Evolutionary conservation across 1,140 invertebrate species (phyloP).

Genomic region (Papilio polyxenes): DNA sequence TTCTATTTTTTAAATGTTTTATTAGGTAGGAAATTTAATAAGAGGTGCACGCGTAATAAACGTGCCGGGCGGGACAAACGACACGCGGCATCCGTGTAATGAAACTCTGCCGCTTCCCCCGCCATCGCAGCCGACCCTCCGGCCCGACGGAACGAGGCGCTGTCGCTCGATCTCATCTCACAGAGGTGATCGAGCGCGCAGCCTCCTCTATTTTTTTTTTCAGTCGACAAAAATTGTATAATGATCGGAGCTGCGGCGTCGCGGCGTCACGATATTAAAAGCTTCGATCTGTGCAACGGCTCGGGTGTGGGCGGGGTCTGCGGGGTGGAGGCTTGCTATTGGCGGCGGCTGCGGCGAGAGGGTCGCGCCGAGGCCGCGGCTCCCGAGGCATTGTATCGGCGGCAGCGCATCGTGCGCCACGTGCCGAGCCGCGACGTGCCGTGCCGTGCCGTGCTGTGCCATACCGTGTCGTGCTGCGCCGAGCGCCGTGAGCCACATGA

Average conservation of each 20-base stretch:
- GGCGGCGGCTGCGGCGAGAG: conserved; percentile 56
- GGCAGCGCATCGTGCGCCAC: conserved; percentile 53
- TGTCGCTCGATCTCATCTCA: neutral
- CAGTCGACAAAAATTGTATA: conserved; percentile 65
- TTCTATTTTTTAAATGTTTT: neutral
- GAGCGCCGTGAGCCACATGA: conserved; percentile 51
- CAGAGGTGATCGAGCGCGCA: conserved; percentile 3
- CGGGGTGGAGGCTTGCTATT: conserved; percentile 52
- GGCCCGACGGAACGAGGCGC: no score
- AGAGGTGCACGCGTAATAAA: neutral
- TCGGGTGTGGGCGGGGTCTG: conserved; percentile 61
- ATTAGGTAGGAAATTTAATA: neutral
- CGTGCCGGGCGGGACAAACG: neutral
- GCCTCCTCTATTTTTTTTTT: conserved; percentile 51
- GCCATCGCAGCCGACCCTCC: neutral
- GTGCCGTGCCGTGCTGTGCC: conserved; percentile 44
- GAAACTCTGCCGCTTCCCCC: conserved; percentile 3
- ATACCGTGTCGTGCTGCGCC: conserved; percentile 39
- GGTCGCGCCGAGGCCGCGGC: conserved; percentile 42
- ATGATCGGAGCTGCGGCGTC: conserved; percentile 63
- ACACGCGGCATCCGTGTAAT: neutral
- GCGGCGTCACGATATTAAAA: conserved; percentile 67
- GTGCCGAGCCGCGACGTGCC: conserved; percentile 44
- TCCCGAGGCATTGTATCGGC: conserved; percentile 58
- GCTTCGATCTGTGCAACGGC: conserved; percentile 69